A percentile compares a stretch with the other conserved stretches of the same genome.
Evolutionary conservation across 2,888 invertebrate genomes (phyloP).

Genomic region (Catocala fraxini): DNA sequence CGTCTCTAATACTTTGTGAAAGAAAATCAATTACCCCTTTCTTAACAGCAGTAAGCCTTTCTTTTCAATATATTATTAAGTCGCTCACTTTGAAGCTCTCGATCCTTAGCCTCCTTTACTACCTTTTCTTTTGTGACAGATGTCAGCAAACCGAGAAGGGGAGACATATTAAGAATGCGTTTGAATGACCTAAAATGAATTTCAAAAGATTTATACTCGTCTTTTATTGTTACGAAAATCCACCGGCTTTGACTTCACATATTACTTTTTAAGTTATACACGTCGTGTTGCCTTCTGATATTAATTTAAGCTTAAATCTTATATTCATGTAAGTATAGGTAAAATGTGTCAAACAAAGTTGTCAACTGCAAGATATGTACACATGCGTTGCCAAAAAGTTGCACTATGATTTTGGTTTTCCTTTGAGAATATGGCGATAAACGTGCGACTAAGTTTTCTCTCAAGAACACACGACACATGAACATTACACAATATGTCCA

Average conservation of each 20-base stretch:
- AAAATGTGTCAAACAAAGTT: no score
- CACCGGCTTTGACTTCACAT: conserved; percentile 33
- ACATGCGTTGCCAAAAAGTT: no score
- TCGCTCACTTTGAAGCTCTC: conserved; percentile 46
- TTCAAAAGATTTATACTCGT: conserved; percentile 47
- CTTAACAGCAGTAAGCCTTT: conserved; percentile 8
- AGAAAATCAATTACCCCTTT: conserved; percentile 24
- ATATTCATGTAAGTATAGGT: no score
- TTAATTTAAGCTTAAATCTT: no score
- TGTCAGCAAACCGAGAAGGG: conserved; percentile 68
- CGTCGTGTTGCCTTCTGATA: not conserved
- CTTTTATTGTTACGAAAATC: conserved; percentile 38
- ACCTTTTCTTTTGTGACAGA: conserved; percentile 72
- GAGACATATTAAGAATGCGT: conserved; percentile 74
- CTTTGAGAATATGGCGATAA: not conserved
- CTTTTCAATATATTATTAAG: conserved; percentile 14
- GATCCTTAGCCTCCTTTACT: conserved; percentile 53
- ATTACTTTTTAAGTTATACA: conserved; percentile 34
- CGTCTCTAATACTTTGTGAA: conserved; percentile 5
- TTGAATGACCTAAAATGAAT: conserved; percentile 67
- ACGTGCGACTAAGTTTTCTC: conserved; percentile 1
- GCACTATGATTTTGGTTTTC: no score
- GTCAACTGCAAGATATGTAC: no score
- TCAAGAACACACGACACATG: not conserved
- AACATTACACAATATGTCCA: not conserved